Conservation (phyloP, 30 jellyfish, hydroid and myxozoan species). For the Nemopilema nomurai region DNA sequence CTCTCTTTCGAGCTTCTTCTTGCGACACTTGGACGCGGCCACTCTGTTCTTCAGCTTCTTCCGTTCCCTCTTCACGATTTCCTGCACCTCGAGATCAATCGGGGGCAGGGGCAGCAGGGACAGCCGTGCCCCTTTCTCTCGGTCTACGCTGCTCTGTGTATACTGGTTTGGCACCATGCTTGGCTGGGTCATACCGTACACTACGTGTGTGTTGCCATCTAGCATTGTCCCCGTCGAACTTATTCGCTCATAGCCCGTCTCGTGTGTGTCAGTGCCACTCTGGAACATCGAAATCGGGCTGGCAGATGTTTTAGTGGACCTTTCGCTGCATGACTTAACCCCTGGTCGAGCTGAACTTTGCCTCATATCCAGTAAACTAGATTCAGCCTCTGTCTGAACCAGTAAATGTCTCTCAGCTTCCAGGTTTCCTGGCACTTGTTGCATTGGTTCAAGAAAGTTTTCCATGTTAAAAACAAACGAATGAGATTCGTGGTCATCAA, state of each 20-base stretch:
- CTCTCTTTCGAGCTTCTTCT: slow-evolving; percentile 83
- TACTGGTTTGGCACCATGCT: slow-evolving; percentile 50
- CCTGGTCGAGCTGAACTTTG: background rate
- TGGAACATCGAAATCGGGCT: slow-evolving; percentile 41
- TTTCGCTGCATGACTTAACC: background rate
- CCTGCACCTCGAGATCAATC: slow-evolving; percentile 84
- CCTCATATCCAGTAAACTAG: background rate
- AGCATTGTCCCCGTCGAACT: slow-evolving; percentile 22
- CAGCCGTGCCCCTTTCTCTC: slow-evolving; percentile 17
- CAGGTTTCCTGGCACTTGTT: slow-evolving; percentile 63
- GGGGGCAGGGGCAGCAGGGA: slow-evolving; percentile 77
- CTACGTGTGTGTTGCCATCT: slow-evolving; percentile 15
- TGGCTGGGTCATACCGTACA: slow-evolving; percentile 41
- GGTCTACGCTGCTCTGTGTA: background rate
- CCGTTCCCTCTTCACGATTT: slow-evolving; percentile 76
- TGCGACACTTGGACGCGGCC: slow-evolving; percentile 87
- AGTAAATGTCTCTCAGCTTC: slow-evolving; percentile 19
- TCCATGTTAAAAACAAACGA: slow-evolving; percentile 18
- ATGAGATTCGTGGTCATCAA: background rate
- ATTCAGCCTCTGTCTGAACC: background rate
- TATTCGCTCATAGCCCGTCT: slow-evolving; percentile 17
- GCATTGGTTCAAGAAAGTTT: slow-evolving; percentile 56
- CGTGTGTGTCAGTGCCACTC: background rate
- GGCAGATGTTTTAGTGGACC: background rate
- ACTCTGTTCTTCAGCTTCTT: slow-evolving; percentile 76